Conservation (phyloP, 2,797 vertebrate genomes). For the Clarias pachynema region DNA sequence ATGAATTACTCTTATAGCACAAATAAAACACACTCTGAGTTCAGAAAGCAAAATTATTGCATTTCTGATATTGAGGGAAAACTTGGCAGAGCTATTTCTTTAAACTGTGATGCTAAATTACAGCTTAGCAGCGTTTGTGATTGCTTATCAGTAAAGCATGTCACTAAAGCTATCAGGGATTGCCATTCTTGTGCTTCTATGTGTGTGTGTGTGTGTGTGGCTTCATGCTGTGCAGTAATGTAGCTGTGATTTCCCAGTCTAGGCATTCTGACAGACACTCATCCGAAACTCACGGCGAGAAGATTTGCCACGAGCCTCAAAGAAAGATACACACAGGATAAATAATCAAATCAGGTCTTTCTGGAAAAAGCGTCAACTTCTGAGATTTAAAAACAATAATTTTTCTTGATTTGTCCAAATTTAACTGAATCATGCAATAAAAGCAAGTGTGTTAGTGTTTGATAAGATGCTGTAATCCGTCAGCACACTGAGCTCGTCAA, state of each 20-base stretch:
- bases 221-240: conserved; percentile 56
- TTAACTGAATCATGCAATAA: not conserved
- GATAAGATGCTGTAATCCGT: conserved; percentile 44
- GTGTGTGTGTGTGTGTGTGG: conserved; percentile 23
- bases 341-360: conserved; percentile 28
- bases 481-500: conserved; percentile 27
- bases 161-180: not conserved
- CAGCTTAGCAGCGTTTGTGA: conserved; percentile 26
- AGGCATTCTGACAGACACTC: conserved; percentile 39
- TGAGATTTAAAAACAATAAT: not conserved
- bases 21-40: not conserved
- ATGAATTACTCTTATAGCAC: not conserved
- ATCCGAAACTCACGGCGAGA: conserved; percentile 42
- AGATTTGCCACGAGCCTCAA: conserved; percentile 23
- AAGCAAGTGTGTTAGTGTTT: not conserved
- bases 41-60: not conserved
- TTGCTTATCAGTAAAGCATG: conserved; percentile 38
- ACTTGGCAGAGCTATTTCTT: not conserved
- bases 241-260: conserved; percentile 49
- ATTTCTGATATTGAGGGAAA: not conserved
- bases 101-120: conserved; percentile 8
- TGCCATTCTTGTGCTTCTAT: not conserved
- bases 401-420: too few species aligned
- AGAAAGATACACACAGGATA: conserved; percentile 13
- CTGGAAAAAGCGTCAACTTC: not conserved